A percentile compares a stretch with the other conserved stretches of the same genome.
Conservation (phyloP, 2,113 vertebrate species). For the Urocolius indicus region DNA sequence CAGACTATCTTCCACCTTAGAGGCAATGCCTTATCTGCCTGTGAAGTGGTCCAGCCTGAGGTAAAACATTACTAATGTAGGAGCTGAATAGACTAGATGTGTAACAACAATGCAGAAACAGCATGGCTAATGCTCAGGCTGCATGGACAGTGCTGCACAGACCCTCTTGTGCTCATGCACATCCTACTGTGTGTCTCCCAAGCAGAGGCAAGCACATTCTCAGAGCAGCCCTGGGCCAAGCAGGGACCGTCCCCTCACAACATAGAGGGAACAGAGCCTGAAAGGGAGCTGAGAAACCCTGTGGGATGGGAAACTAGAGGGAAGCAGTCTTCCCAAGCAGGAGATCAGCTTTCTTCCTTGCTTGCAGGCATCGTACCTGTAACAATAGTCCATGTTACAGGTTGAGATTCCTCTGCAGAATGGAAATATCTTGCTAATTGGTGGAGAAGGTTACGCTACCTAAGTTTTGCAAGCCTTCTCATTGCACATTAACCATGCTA, state of each 20-base stretch:
- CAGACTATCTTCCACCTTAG: background rate
- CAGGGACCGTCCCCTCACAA: background rate
- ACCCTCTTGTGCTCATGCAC: rapidly evolving
- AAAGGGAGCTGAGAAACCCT: background rate
- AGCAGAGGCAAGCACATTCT: background rate
- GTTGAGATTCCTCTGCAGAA: background rate
- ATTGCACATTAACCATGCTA: background rate
- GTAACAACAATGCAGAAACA: background rate
- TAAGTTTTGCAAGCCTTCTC: slow-evolving; percentile 14
- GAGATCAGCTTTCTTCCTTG: background rate
- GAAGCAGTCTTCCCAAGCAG: background rate
- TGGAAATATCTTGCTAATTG: background rate
- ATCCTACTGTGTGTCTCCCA: rapidly evolving
- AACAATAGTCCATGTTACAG: background rate
- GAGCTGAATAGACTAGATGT: background rate
- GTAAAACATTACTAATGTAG: background rate
- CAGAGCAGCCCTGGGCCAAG: background rate
- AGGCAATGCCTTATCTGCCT: background rate
- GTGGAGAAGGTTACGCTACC: slow-evolving; percentile 22
- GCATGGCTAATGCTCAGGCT: background rate
- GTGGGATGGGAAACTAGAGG: background rate
- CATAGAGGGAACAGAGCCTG: background rate
- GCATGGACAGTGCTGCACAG: background rate
- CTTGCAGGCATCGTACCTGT: background rate
- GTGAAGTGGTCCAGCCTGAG: background rate